Evolutionary conservation across 53 echinoderm and acorn worm species (phyloP).

Genomic region (Patiria pectinifera): DNA sequence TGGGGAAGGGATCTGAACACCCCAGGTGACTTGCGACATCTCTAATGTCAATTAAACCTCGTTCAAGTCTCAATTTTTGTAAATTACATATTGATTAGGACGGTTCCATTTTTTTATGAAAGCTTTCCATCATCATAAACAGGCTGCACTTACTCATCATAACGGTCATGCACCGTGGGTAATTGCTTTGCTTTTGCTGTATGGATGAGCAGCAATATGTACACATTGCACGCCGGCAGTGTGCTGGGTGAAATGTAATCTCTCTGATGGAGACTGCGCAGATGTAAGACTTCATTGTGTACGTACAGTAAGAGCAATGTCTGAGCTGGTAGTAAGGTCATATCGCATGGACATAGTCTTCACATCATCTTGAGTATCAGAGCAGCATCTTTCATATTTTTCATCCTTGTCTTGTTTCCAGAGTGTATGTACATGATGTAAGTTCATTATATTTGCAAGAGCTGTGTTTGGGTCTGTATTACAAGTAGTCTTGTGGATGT

Average conservation of each 20-base stretch:
- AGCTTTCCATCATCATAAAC: conserved; percentile 24
- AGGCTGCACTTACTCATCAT: conserved; percentile 1
- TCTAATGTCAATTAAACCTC: background rate
- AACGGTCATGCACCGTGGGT: background rate
- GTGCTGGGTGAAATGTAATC: background rate
- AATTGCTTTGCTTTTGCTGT: background rate
- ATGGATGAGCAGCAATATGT: background rate
- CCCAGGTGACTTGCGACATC: background rate
- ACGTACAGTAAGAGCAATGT: background rate
- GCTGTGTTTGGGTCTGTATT: background rate
- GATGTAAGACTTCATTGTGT: too few species aligned
- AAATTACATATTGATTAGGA: conserved; percentile 41
- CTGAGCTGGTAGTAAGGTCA: background rate
- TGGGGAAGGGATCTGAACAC: background rate
- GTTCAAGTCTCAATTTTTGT: background rate
- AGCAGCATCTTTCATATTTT: too few species aligned
- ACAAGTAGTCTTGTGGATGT: too few species aligned
- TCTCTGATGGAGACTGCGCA: background rate
- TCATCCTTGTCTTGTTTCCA: too few species aligned
- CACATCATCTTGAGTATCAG: background rate
- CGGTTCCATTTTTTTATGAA: conserved; percentile 20
- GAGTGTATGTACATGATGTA: background rate
- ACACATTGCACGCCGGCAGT: background rate
- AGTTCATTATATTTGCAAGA: background rate
- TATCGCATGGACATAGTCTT: background rate